Percentiles rank a stretch among this genome's conserved stretches.
These are phyloP conservation scores for Malthinus flaveolus DNA, from an alignment of 2,888 invertebrate genomes.

Conservation along the genomic window DNA sequence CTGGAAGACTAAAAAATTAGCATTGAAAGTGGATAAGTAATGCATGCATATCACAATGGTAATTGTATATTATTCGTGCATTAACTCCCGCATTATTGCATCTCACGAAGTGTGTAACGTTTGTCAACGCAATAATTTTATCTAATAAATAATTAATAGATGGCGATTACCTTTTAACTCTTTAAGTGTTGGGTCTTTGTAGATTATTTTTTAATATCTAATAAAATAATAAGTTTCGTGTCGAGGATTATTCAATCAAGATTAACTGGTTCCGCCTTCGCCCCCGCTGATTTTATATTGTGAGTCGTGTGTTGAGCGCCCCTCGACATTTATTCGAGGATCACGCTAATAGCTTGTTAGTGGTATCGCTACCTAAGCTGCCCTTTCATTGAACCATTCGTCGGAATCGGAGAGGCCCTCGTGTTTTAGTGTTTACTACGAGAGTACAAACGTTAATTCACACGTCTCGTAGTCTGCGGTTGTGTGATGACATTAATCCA, in stretches of 20 bases:
- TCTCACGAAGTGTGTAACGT: not conserved
- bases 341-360: conserved; percentile 35
- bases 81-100: not conserved
- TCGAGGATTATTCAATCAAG: conserved; percentile 57
- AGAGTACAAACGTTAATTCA: conserved; percentile 16
- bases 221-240: conserved; percentile 10
- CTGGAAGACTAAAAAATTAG: too few species aligned
- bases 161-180: not conserved
- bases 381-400: conserved; percentile 22
- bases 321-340: conserved; percentile 44
- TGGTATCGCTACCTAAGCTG: conserved; percentile 28
- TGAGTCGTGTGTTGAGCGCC: conserved; percentile 57
- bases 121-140: conserved; percentile 3
- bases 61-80: too few species aligned
- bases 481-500: conserved; percentile 9
- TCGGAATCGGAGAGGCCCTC: conserved; percentile 14
- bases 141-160: conserved; percentile 1
- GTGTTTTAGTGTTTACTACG: conserved; percentile 23
- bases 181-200: conserved; percentile 1
- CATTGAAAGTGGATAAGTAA: too few species aligned
- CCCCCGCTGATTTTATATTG: conserved; percentile 51
- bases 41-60: too few species aligned
- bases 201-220: conserved; percentile 11
- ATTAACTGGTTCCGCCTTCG: conserved; percentile 48
- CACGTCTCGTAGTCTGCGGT: conserved; percentile 13